These are phyloP conservation scores for Vanacampus margaritifer DNA, from an alignment of 2,113 vertebrate genomes.

Conservation along the genomic window DNA sequence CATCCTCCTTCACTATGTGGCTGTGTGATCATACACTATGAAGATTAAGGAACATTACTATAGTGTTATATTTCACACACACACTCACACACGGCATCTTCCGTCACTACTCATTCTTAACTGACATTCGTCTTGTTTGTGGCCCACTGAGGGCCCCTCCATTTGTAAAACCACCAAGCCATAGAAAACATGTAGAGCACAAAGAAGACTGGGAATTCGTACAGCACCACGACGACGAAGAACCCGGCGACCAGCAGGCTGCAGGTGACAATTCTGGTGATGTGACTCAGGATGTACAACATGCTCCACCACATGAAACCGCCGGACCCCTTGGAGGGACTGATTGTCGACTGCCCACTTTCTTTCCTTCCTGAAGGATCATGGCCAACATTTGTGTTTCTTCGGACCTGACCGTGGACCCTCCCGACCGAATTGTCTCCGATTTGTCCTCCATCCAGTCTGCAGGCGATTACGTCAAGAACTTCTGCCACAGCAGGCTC, in stretches of 20 bases:
- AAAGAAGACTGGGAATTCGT: conserved; percentile 82
- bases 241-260: conserved; percentile 79
- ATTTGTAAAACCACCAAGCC: conserved; percentile 81
- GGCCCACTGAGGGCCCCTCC: conserved; percentile 59
- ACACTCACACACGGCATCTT: background rate
- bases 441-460: conserved; percentile 43
- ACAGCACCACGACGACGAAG: conserved; percentile 78
- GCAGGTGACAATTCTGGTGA: conserved; percentile 74
- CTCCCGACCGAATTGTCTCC: conserved; percentile 43
- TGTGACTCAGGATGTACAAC: conserved; percentile 64
- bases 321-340: conserved; percentile 26
- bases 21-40: too few relatives aligned
- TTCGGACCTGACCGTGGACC: background rate
- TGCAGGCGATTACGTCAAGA: conserved; percentile 21
- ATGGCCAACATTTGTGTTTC: background rate
- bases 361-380: background rate
- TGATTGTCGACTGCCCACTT: background rate
- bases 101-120: background rate
- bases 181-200: conserved; percentile 82
- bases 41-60: too few relatives aligned
- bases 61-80: background rate
- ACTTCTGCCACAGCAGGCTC: conserved; percentile 32
- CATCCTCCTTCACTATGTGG: too few relatives aligned
- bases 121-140: conserved; percentile 51
- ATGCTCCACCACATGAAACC: conserved; percentile 51